Base-by-base conservation (phyloP, 1,140 invertebrate species). In the Tenebrio molitor region DNA sequence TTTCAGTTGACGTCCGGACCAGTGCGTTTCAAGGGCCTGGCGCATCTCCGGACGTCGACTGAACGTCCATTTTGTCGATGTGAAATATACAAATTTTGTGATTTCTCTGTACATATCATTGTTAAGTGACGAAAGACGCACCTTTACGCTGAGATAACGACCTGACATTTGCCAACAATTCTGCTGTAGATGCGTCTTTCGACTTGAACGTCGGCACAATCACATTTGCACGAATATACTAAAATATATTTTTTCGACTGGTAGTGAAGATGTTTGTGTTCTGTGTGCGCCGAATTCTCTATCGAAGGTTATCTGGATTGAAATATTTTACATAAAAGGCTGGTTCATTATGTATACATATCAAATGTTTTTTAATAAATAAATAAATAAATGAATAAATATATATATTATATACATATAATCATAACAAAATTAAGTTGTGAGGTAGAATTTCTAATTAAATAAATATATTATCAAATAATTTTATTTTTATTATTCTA, bases 161-260 rank as follows among this genome's bases (percentile, higher is more conserved):
- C 81, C 80, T 82, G 81, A 81, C 79, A 82, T 75, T 80, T 76
- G 74, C 71, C 71, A 76, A 42, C 75, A 39, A 58, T n/a, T 19
- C 4, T 19, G 64, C 64, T 66, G 17, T 19, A 42, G 64, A 33
- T 29, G 19, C 36, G 36, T 66, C 64, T 66, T 66, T 66, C 25
- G 64, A 44, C 42, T 21, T 36, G 69, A 39, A 74, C 39, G 75
- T 70, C 42, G 46, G 74, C 78, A 78, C 79, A 80, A 80, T 80
- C 78, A 78, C 71, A 72, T 72, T 66, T 53, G 71, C 65, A 76
- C 72, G 65, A 29, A 73, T 58, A 72, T 66, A 63, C n/a, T n/a
- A n/a, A n/a, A 77, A 78, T 79, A 79, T 79, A 78, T 79, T 77
- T 79, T 79, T 79, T 79, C 78, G 77, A 78, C 69, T 76, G 23